These are phyloP conservation scores for Nothobranchius furzeri DNA, from an alignment of 2,113 vertebrate species.

Conservation along the genomic window DNA sequence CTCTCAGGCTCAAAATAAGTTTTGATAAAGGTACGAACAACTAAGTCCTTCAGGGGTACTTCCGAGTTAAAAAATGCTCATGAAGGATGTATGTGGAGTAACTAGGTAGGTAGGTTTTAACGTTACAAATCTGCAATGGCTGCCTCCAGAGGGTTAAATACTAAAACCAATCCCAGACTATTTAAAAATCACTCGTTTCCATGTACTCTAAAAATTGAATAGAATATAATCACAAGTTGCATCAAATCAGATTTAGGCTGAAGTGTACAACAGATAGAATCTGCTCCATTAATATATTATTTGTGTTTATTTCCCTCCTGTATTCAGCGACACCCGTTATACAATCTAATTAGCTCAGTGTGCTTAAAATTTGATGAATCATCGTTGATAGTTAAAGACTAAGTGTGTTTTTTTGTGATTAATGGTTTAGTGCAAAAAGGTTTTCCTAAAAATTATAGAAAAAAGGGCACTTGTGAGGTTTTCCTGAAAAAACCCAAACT, in stretches of 20 bases:
- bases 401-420: background rate
- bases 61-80: too few relatives aligned
- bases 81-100: too few relatives aligned
- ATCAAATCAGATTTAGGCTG: background rate
- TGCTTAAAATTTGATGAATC: background rate
- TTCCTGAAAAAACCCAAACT: slow-evolving; percentile 38
- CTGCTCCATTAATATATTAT: background rate
- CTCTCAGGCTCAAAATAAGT: too few relatives aligned
- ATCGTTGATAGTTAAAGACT: slow-evolving; percentile 1
- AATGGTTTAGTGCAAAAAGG: background rate
- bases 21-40: too few relatives aligned
- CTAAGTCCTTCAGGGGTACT: too few relatives aligned
- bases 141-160: background rate
- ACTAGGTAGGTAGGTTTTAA: too few relatives aligned
- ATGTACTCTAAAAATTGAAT: background rate
- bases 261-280: background rate
- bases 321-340: slow-evolving; percentile 3
- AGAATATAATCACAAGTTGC: background rate
- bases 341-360: background rate
- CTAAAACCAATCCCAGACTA: background rate
- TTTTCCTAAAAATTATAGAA: slow-evolving; percentile 7
- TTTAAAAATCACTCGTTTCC: background rate
- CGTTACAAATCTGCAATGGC: too few relatives aligned
- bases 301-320: background rate
- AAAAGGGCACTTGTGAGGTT: slow-evolving; percentile 32